Conservation (phyloP, 1,140 invertebrate genomes). For the Pogonognathellus flavescens region DNA sequence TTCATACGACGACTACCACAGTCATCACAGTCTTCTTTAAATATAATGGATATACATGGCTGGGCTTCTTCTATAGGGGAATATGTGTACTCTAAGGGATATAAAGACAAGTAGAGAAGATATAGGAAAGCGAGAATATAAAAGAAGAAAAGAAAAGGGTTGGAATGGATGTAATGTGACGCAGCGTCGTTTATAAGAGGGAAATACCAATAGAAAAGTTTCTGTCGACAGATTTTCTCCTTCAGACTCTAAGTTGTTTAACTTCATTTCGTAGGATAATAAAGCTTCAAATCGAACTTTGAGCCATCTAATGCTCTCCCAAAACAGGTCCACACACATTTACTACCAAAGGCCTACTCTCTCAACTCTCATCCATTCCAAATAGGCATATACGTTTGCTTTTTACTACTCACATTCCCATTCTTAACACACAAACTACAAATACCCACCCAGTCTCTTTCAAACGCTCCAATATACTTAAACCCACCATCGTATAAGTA, state of each 20-base stretch:
- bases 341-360: neutral
- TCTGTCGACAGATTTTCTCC: slow-evolving; percentile 60
- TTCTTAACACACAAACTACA: too few species aligned
- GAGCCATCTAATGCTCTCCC: slow-evolving; percentile 32
- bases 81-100: neutral
- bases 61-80: too few species aligned
- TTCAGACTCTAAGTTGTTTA: slow-evolving; percentile 57
- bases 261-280: slow-evolving; percentile 59
- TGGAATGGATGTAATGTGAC: slow-evolving; percentile 38
- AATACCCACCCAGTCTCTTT: too few species aligned
- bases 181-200: slow-evolving; percentile 37
- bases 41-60: neutral
- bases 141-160: slow-evolving; percentile 4
- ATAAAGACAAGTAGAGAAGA: neutral
- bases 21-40: neutral
- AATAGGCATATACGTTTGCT: too few species aligned
- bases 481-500: too few species aligned
- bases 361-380: neutral
- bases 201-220: slow-evolving; percentile 55
- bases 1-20: too few species aligned
- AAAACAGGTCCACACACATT: slow-evolving; percentile 33
- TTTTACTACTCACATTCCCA: too few species aligned
- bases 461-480: too few species aligned
- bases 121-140: neutral
- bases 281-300: slow-evolving; percentile 59